Evolutionary conservation across 2,113 vertebrate species (phyloP), one percentile per base, ranked within the genome.

Genomic region (Bufo bufo): DNA sequence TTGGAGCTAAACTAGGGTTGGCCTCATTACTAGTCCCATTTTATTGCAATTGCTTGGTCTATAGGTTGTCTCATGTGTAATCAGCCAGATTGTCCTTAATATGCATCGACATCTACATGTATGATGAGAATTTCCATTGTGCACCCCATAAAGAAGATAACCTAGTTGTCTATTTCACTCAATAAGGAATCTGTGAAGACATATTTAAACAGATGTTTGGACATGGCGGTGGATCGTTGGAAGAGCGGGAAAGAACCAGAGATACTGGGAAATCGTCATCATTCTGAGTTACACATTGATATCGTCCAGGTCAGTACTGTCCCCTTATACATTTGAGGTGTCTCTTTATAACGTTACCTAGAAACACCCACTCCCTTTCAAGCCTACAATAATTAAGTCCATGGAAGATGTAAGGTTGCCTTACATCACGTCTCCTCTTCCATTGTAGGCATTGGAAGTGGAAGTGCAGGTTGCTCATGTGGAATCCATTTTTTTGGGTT

Each of bases 241-340:
- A 89, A 87, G 90, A 90, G 90, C 52, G 94, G 92, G 11, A 65
- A 45, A 11, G 91, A 90, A n/a, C 97, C 96, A 0, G 94, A 96
- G 75, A 91, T 91, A 84, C 77, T 96, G 2, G 94, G 96, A 6
- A 90, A 91, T 0, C 93, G 89, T 90, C 96, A 92, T 90, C 95
- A 96, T 92, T 97, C 95, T 7, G 95, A 96, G 9, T 93, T 99
- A 72, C 94, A 96, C n/a, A 92, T 97, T 3, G 95, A 97, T 75
- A 90, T 96, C 90, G 94, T 99, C 61, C 96, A 97, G 98, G 98
- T 99, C 93, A 86, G 59, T 6, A 0, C 1, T 4, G 45, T 61
- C 69, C 6, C 63, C 4, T 33, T 58, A 20, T 75, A 65, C 1
- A 20, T 43, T 43, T 16, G 43, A 3, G 20, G n/a, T 63, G 61